Percentiles rank a stretch among this genome's conserved stretches.
phyloP scores from a whole-genome alignment of 2,888 invertebrate genomes.

The Caenorhabditis wallacei region DNA sequence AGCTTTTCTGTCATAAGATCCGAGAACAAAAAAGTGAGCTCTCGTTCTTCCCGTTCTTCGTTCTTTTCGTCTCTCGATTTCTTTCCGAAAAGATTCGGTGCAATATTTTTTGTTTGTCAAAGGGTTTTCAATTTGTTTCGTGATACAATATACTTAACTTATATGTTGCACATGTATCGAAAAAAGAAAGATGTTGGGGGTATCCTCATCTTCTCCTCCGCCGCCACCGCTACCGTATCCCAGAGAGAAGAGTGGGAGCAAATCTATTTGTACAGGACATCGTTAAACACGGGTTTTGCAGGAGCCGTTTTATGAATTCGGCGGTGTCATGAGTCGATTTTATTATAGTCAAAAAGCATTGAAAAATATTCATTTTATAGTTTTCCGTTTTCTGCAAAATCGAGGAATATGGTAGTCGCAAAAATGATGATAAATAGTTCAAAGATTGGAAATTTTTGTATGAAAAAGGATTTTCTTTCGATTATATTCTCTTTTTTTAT shows the following conservation, averaged over 20 bases:
- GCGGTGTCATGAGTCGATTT: slow-evolving; percentile 13
- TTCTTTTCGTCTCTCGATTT: slow-evolving; percentile 22
- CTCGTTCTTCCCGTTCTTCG: slow-evolving; percentile 18
- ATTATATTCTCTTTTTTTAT: no score
- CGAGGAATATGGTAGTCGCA: background rate
- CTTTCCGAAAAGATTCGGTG: background rate
- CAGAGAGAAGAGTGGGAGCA: no score
- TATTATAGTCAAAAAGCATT: background rate
- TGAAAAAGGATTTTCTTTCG: no score
- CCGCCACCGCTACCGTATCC: slow-evolving; percentile 27
- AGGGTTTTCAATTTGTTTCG: slow-evolving; percentile 42
- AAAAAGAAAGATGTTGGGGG: background rate
- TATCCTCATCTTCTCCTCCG: background rate
- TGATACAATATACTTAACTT: slow-evolving; percentile 47
- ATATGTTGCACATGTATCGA: slow-evolving; percentile 18
- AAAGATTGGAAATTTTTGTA: no score
- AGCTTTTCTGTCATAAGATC: slow-evolving; percentile 15
- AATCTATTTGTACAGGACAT: background rate
- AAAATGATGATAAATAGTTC: background rate
- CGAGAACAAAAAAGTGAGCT: slow-evolving; percentile 29
- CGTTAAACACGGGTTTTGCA: slow-evolving; percentile 7
- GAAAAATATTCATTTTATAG: slow-evolving; percentile 1
- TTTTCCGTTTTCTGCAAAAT: background rate
- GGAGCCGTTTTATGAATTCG: slow-evolving; percentile 11
- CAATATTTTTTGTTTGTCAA: slow-evolving; percentile 13